phyloP scores from a whole-genome alignment of 2,113 vertebrate species.

The Lucifuga dentata region DNA sequence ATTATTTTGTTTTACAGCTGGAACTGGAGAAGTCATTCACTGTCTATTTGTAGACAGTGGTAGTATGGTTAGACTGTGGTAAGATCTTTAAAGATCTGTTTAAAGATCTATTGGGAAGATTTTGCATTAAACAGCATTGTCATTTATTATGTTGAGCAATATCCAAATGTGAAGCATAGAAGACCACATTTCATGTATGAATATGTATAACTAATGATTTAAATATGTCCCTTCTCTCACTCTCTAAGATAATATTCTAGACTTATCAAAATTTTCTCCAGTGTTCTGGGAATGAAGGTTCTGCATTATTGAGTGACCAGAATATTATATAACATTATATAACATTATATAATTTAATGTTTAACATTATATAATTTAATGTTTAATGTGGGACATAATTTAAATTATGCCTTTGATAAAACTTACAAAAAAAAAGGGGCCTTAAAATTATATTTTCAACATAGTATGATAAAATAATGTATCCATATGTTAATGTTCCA shows the following conservation, averaged over 20 bases:
- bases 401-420: conserved; percentile 7
- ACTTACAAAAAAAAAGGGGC: not conserved
- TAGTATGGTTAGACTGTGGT: too few species aligned
- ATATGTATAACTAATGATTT: too few species aligned
- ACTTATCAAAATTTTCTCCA: not conserved
- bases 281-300: not conserved
- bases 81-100: too few species aligned
- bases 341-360: too few species aligned
- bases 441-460: not conserved
- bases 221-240: too few species aligned
- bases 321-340: too few species aligned
- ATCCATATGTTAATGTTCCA: conserved; percentile 16
- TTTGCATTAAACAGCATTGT: not conserved
- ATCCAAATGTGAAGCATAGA: not conserved
- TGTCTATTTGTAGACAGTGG: too few species aligned
- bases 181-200: not conserved
- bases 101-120: not conserved
- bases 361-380: too few species aligned
- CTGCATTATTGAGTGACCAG: conserved; percentile 2
- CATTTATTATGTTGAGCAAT: not conserved
- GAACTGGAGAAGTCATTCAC: too few species aligned
- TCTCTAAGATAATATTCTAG: not conserved
- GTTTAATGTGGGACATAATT: too few species aligned
- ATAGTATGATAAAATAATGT: not conserved
- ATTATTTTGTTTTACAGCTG: too few species aligned